phyloP scores from a whole-genome alignment of 2,888 invertebrate species.

The Seira ritae region DNA sequence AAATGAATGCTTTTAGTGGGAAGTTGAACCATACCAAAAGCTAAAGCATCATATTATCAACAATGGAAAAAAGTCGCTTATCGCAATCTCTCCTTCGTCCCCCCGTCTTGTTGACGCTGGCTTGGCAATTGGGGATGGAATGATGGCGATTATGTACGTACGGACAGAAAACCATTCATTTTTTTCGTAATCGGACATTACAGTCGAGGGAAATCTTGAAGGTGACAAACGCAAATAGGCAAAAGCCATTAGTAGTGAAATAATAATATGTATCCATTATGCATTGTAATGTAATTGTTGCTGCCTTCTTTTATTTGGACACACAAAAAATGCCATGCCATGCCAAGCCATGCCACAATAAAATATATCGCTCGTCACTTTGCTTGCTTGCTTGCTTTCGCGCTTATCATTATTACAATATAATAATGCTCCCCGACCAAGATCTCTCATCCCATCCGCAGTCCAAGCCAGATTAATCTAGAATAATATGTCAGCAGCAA shows the following conservation, averaged over 20 bases:
- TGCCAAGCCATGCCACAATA: no score
- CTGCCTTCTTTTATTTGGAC: constrained; percentile 43
- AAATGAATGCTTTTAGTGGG: constrained; percentile 53
- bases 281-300: constrained; percentile 44
- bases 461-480: no score
- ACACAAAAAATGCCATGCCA: no score
- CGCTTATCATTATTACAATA: no score
- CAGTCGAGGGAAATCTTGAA: constrained; percentile 55
- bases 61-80: constrained; percentile 39
- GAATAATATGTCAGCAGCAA: no score
- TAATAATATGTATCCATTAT: constrained; percentile 26
- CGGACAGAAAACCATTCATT: constrained; percentile 17
- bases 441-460: no score
- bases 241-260: constrained; percentile 63
- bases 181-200: constrained; percentile 51
- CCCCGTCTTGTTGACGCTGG: background rate
- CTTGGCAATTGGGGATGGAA: background rate
- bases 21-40: background rate
- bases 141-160: no score
- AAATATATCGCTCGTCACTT: no score
- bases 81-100: constrained; percentile 34
- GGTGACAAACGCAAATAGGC: constrained; percentile 68
- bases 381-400: no score
- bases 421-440: no score
- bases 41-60: constrained; percentile 17